Percentiles rank a stretch among this genome's conserved stretches.
These are phyloP conservation scores for Hypanus sabinus DNA, from an alignment of 2,113 vertebrate species.

Conservation along the genomic window DNA sequence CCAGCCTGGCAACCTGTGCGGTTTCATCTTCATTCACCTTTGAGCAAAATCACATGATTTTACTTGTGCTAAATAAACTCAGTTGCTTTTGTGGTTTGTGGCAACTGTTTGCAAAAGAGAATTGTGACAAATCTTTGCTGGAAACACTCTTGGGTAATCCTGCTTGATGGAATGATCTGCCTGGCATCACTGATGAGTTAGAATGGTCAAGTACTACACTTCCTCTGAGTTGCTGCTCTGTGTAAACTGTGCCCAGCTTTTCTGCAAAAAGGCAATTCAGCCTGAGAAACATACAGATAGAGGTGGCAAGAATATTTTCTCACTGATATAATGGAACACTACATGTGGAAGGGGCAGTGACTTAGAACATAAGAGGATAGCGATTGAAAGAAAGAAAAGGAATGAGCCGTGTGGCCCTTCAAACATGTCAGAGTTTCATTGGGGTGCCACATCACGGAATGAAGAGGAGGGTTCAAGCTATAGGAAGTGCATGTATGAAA, in stretches of 20 bases:
- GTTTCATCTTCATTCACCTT: conserved; percentile 6
- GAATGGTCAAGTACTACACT: not conserved
- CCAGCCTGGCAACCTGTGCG: too few relatives aligned
- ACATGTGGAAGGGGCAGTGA: not conserved
- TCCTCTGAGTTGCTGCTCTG: not conserved
- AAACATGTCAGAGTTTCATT: too few relatives aligned
- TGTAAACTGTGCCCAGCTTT: not conserved
- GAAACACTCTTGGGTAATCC: not conserved
- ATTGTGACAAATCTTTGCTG: not conserved
- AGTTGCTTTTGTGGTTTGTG: not conserved
- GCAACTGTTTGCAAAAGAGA: not conserved
- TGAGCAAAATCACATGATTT: not conserved
- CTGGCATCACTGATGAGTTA: not conserved
- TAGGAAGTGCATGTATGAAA: too few relatives aligned
- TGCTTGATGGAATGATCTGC: not conserved
- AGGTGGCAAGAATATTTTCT: too few relatives aligned
- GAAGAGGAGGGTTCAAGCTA: too few relatives aligned
- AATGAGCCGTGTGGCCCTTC: too few relatives aligned
- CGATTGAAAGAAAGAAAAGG: too few relatives aligned
- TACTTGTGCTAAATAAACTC: too few relatives aligned
- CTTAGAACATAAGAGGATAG: not conserved
- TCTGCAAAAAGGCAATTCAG: not conserved
- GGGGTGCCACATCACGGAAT: too few relatives aligned
- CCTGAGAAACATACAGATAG: not conserved
- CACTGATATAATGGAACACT: not conserved